Conservation (phyloP, 2,113 vertebrate genomes). For the Strix uralensis region DNA sequence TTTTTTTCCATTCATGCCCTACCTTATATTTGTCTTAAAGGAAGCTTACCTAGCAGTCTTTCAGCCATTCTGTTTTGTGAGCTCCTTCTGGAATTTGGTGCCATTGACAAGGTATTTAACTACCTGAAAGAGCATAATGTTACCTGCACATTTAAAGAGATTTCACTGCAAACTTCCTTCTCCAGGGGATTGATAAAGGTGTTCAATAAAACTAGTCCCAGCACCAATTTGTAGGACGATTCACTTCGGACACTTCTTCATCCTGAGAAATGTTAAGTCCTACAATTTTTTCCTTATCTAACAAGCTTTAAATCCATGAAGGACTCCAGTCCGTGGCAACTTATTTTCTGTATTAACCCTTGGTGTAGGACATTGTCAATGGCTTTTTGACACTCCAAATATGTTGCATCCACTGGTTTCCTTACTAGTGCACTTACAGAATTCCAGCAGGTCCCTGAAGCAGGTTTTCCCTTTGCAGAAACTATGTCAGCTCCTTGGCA, state of each 20-base stretch:
- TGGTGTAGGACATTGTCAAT: not conserved
- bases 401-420: not conserved
- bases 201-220: not conserved
- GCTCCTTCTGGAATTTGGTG: not conserved
- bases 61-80: not conserved
- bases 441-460: not conserved
- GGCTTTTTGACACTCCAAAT: not conserved
- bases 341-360: not conserved
- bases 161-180: not conserved
- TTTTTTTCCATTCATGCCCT: not conserved
- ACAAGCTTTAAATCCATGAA: not conserved
- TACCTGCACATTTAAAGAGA: not conserved
- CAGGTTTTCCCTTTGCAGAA: not conserved
- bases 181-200: not conserved
- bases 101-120: not conserved
- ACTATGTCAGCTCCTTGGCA: not conserved
- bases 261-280: not conserved
- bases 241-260: not conserved
- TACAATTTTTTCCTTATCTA: not conserved
- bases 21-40: not conserved
- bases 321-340: not conserved
- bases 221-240: not conserved
- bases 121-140: not conserved
- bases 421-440: not conserved
- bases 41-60: not conserved